These are phyloP conservation scores for Phaetusa simplex DNA, from an alignment of 2,113 vertebrate species.

Conservation along the genomic window DNA sequence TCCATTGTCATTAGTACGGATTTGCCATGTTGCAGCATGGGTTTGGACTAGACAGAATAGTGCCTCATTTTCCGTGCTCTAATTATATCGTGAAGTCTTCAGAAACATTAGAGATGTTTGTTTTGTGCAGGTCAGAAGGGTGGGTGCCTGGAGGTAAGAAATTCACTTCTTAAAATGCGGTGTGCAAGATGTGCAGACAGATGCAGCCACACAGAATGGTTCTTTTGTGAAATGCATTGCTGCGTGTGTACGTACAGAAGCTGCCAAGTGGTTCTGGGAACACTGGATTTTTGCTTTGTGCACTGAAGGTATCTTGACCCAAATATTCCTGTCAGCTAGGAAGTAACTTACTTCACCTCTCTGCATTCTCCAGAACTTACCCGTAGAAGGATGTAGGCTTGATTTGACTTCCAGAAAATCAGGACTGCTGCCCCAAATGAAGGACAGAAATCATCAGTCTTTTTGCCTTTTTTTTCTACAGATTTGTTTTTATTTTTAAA, in stretches of 20 bases:
- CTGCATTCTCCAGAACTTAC: neutral
- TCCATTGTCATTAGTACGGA: neutral
- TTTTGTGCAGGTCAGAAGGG: neutral
- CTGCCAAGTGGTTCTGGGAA: neutral
- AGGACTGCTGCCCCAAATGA: neutral
- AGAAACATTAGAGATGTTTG: neutral
- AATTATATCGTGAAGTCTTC: neutral
- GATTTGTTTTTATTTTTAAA: slow-evolving; percentile 48
- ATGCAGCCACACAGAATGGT: neutral
- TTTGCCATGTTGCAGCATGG: neutral
- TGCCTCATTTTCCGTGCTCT: neutral
- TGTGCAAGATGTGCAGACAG: neutral
- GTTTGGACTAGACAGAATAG: neutral
- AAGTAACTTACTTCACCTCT: neutral
- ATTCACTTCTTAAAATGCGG: neutral
- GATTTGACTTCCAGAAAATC: neutral
- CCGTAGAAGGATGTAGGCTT: neutral
- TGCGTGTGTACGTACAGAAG: neutral
- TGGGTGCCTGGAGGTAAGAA: neutral
- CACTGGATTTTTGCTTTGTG: neutral
- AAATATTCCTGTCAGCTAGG: neutral
- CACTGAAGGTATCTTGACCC: neutral
- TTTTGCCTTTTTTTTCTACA: neutral
- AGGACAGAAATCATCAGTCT: neutral
- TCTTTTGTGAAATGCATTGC: neutral